phyloP scores from a whole-genome alignment of 2,888 invertebrate species.

The Brachycybe producta region DNA sequence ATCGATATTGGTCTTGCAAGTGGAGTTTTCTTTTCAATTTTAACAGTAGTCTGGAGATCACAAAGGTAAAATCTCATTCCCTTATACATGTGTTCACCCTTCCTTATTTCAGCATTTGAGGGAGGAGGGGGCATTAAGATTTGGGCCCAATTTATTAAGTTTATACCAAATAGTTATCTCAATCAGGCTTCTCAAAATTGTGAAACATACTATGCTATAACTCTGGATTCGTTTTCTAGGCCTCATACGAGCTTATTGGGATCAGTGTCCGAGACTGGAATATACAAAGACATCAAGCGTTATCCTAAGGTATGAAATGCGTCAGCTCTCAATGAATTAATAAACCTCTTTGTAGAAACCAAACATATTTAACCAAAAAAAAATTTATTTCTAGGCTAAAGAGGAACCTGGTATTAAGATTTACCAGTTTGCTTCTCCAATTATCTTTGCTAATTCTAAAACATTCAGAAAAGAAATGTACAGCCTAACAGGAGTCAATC shows the following conservation, averaged over 20 bases:
- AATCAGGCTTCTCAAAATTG: background rate
- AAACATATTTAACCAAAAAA: background rate
- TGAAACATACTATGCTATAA: background rate
- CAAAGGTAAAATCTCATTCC: conserved; percentile 12
- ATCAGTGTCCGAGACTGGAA: conserved; percentile 14
- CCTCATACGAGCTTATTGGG: conserved; percentile 16
- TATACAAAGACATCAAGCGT: conserved; percentile 16
- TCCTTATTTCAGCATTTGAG: too few relatives aligned
- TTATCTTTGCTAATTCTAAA: conserved; percentile 18
- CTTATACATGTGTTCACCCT: too few relatives aligned
- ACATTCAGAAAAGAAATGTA: conserved; percentile 17
- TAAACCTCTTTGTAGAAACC: too few relatives aligned
- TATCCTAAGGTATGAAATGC: conserved; percentile 6
- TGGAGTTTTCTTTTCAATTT: conserved; percentile 59
- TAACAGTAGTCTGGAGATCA: conserved; percentile 52
- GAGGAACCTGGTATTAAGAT: conserved; percentile 17
- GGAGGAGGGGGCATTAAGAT: too few relatives aligned
- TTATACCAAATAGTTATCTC: background rate
- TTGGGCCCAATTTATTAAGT: too few relatives aligned
- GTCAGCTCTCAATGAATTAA: background rate
- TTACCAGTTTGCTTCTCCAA: conserved; percentile 17
- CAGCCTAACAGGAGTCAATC: conserved; percentile 17
- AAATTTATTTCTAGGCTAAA: conserved; percentile 10
- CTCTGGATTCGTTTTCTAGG: conserved; percentile 6
- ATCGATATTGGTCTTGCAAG: conserved; percentile 67